Evolutionary conservation across 35 echinoderm and acorn worm genomes (phyloP).

Genomic region (Apostichopus japonicus): DNA sequence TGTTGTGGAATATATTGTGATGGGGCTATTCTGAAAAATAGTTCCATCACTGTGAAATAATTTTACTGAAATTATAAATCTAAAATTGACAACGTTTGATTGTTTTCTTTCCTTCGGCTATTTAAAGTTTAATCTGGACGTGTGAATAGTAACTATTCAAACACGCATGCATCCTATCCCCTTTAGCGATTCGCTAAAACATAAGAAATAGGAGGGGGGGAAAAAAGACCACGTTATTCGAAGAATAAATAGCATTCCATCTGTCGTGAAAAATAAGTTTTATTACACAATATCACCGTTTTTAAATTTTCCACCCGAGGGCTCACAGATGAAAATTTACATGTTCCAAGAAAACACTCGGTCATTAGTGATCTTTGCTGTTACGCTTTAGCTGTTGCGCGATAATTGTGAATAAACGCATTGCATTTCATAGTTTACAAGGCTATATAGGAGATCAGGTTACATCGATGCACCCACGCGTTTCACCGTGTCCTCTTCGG

Average conservation of each 20-base stretch:
- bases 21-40: conserved; percentile 5
- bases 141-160: too few species aligned
- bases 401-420: conserved; percentile 41
- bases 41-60: too few species aligned
- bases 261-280: background rate
- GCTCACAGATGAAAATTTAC: background rate
- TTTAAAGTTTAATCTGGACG: too few species aligned
- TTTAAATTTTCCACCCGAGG: conserved; percentile 26
- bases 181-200: background rate
- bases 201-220: background rate
- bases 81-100: too few species aligned
- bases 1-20: background rate
- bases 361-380: conserved; percentile 16
- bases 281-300: background rate
- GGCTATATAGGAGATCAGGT: conserved; percentile 25
- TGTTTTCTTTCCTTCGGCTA: too few species aligned
- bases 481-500: background rate
- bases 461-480: conserved; percentile 14
- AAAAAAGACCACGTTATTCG: background rate
- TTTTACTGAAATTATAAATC: too few species aligned
- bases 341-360: conserved; percentile 18
- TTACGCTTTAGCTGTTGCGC: conserved; percentile 29
- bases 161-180: background rate
- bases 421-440: conserved; percentile 23
- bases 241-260: conserved; percentile 16